phyloP scores from a whole-genome alignment of 2,113 vertebrate species.

The Melanocharis versteri region DNA sequence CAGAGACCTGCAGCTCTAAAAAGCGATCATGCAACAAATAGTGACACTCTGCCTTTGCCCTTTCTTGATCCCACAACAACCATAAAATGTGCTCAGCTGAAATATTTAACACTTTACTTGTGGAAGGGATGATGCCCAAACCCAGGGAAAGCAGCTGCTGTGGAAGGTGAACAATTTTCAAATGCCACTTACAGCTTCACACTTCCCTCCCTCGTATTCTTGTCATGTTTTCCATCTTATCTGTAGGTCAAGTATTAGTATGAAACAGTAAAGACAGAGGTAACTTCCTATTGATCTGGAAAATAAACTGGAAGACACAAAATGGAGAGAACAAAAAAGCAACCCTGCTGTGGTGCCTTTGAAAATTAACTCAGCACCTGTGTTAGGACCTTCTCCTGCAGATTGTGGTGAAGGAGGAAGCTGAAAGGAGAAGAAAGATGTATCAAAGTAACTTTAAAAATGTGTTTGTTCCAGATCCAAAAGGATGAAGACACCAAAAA shows the following conservation, averaged over 20 bases:
- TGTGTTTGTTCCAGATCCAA: background rate
- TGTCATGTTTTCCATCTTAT: background rate
- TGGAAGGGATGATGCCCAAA: background rate
- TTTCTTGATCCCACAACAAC: background rate
- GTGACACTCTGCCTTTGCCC: background rate
- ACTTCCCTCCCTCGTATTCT: background rate
- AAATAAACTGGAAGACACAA: background rate
- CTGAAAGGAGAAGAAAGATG: background rate
- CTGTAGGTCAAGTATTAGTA: background rate
- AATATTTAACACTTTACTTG: background rate
- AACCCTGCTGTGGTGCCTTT: background rate
- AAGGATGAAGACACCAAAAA: background rate
- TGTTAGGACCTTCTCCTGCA: background rate
- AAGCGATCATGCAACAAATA: background rate
- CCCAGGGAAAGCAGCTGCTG: background rate
- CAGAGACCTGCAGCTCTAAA: background rate
- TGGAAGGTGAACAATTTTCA: background rate
- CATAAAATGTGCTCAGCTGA: background rate
- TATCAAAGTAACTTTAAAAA: background rate
- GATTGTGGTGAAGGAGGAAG: background rate
- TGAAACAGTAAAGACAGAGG: background rate
- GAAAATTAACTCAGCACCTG: background rate
- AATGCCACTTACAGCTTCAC: background rate
- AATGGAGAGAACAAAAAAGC: background rate
- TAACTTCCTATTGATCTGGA: background rate